phyloP scores from a whole-genome alignment of 2,797 vertebrate species.

The Champsocephalus gunnari region DNA sequence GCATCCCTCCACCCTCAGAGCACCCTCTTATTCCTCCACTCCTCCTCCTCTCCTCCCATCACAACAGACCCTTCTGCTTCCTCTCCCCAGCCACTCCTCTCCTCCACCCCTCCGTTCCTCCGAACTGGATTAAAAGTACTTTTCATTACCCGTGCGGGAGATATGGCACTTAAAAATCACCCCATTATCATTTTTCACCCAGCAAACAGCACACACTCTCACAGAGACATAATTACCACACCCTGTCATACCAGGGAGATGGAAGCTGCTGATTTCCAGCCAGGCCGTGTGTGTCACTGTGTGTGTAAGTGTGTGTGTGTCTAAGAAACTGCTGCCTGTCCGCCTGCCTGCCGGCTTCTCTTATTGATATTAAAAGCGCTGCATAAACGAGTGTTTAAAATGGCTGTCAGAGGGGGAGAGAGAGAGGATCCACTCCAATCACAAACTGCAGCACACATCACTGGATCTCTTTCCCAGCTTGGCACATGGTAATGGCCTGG shows the following conservation, averaged over 20 bases:
- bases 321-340: conserved; percentile 80
- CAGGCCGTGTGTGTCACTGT: conserved; percentile 78
- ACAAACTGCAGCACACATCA: conserved; percentile 81
- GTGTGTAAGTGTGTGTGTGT: conserved; percentile 56
- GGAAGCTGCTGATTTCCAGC: conserved; percentile 83
- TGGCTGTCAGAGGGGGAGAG: conserved; percentile 79
- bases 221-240: conserved; percentile 88
- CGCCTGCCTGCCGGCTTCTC: conserved; percentile 82
- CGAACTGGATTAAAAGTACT: conserved; percentile 87
- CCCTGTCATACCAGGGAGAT: conserved; percentile 86
- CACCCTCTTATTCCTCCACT: conserved; percentile 73
- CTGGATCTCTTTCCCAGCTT: conserved; percentile 77
- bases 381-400: conserved; percentile 85
- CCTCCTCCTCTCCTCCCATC: conserved; percentile 79
- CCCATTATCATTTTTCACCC: conserved; percentile 89
- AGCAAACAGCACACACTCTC: conserved; percentile 86
- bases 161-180: conserved; percentile 89
- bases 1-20: conserved; percentile 72
- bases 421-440: conserved; percentile 81
- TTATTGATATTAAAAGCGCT: conserved; percentile 86
- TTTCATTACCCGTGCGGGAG: conserved; percentile 87
- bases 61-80: conserved; percentile 79
- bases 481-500: conserved; percentile 82
- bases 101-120: conserved; percentile 82
- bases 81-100: conserved; percentile 79